A percentile compares a stretch with the other conserved stretches of the same genome.
phyloP scores from a whole-genome alignment of 1,140 invertebrate species.

The Mactra quadrangularis region DNA sequence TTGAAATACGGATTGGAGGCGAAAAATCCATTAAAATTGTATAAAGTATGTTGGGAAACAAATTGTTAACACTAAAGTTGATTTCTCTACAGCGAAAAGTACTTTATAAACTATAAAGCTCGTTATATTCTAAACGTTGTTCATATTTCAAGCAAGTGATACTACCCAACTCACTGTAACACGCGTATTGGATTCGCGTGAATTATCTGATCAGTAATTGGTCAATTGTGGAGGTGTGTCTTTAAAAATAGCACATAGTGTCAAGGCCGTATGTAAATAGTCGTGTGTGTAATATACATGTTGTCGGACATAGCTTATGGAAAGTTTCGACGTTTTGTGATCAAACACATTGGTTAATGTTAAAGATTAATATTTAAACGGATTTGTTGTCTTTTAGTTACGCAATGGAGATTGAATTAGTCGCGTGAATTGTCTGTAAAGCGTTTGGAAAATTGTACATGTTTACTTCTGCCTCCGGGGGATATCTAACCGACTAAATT shows the following conservation, averaged over 20 bases:
- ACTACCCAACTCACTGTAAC: too few relatives aligned
- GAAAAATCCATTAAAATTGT: too few relatives aligned
- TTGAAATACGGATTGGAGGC: too few relatives aligned
- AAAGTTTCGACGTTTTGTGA: constrained; percentile 22
- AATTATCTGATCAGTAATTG: constrained; percentile 12
- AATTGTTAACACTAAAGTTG: too few relatives aligned
- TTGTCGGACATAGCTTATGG: not conserved
- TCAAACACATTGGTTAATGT: not conserved
- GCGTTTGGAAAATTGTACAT: not conserved
- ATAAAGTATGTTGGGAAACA: too few relatives aligned
- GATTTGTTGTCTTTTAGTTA: not conserved
- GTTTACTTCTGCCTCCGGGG: constrained; percentile 41
- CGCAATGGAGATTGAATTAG: not conserved
- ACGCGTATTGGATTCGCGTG: too few relatives aligned
- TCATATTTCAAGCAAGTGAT: too few relatives aligned
- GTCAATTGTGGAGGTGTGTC: constrained; percentile 60
- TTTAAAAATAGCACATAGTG: constrained; percentile 8
- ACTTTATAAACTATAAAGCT: too few relatives aligned
- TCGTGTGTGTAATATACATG: constrained; percentile 12
- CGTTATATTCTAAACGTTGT: too few relatives aligned
- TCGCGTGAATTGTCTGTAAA: not conserved
- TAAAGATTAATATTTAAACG: not conserved
- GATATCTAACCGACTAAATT: constrained; percentile 42
- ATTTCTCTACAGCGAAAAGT: too few relatives aligned
- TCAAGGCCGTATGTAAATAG: constrained; percentile 52